phyloP scores from a whole-genome alignment of 2,113 vertebrate genomes.

The Pseudorectes ferrugineus region DNA sequence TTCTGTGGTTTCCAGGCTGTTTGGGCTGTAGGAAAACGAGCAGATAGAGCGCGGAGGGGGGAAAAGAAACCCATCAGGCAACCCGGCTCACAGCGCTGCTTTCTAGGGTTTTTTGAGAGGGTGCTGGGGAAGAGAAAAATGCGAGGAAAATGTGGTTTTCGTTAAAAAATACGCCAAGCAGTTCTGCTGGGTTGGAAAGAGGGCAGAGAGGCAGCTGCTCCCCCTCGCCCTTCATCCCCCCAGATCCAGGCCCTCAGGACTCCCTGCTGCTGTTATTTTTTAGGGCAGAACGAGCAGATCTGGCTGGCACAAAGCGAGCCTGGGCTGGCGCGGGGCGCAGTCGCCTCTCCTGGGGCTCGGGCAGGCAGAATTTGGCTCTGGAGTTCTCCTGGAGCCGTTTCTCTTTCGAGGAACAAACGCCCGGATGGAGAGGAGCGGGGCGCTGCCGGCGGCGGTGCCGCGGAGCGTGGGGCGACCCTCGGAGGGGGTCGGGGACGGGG shows the following conservation, averaged over 20 bases:
- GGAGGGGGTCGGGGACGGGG: not conserved
- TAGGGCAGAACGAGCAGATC: not conserved
- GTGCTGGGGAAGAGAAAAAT: not conserved
- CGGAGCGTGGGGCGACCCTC: not conserved
- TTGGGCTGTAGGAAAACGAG: conserved; percentile 18
- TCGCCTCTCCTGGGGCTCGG: not conserved
- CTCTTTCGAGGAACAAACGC: not conserved
- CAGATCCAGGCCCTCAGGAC: no score
- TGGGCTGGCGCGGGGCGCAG: not conserved
- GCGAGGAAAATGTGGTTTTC: not conserved
- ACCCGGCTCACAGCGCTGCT: not conserved
- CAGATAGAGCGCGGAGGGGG: not conserved
- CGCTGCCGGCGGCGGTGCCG: not conserved
- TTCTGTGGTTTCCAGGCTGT: conserved; percentile 50
- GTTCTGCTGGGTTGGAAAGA: not conserved
- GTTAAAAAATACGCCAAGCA: not conserved
- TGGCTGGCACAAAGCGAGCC: not conserved
- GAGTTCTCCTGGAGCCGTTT: fast-evolving
- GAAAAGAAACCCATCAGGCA: not conserved
- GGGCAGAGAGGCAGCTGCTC: not conserved
- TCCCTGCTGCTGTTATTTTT: fast-evolving
- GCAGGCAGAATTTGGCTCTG: not conserved
- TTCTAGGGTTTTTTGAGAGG: not conserved
- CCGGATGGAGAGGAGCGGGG: not conserved
- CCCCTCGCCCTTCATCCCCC: not conserved